These are phyloP conservation scores for Sebastes schlegelii DNA, from an alignment of 2,113 vertebrate genomes.

Conservation along the genomic window DNA sequence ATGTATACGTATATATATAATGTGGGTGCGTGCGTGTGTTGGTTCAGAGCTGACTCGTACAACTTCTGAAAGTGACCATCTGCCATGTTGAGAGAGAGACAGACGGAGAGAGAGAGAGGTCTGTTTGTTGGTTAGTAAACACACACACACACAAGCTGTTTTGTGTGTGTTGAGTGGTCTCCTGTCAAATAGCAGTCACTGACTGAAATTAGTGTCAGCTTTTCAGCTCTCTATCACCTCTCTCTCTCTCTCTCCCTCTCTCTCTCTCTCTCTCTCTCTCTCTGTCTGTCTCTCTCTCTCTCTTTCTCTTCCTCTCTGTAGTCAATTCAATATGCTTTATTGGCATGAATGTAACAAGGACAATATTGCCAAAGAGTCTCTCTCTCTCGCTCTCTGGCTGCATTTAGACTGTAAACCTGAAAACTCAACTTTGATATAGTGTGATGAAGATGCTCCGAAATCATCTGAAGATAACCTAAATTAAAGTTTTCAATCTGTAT, in stretches of 20 bases:
- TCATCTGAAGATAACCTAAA: too few relatives aligned
- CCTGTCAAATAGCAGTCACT: neutral
- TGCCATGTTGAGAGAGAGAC: neutral
- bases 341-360: too few relatives aligned
- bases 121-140: neutral
- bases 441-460: too few relatives aligned
- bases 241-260: neutral
- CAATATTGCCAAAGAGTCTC: too few relatives aligned
- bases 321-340: too few relatives aligned
- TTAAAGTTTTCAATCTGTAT: too few relatives aligned
- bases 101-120: neutral
- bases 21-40: neutral
- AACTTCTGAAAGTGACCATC: constrained; percentile 8
- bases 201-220: neutral
- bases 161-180: neutral
- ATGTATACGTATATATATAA: too few relatives aligned
- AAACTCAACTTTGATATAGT: too few relatives aligned
- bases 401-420: too few relatives aligned
- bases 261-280: neutral
- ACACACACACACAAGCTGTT: neutral
- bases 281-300: neutral
- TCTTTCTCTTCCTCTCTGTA: neutral
- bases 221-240: neutral
- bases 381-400: too few relatives aligned
- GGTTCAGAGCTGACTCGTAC: neutral